A percentile compares a stretch with the other conserved stretches of the same genome.
Conservation (phyloP, 2,888 invertebrate species). For the Netelia virgata region DNA sequence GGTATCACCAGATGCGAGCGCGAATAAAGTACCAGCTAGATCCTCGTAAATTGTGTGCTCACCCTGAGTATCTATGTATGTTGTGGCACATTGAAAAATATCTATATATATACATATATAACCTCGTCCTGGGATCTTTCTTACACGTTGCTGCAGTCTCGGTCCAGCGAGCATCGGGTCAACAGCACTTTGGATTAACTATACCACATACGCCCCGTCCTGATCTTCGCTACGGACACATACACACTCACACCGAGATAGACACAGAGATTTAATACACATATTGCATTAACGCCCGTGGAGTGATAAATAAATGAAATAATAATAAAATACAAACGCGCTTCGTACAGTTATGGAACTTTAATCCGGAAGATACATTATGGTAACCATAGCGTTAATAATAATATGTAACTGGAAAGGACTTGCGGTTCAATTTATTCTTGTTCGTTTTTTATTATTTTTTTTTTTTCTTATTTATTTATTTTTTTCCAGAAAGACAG, state of each 20-base stretch:
- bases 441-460: neutral
- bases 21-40: constrained; percentile 46
- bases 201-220: constrained; percentile 56
- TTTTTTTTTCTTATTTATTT: too few relatives aligned
- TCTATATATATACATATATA: constrained; percentile 27
- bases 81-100: constrained; percentile 14
- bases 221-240: constrained; percentile 16
- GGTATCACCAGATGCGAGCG: constrained; percentile 62
- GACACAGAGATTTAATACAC: constrained; percentile 11
- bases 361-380: constrained; percentile 57
- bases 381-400: constrained; percentile 38
- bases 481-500: constrained; percentile 36
- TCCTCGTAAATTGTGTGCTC: constrained; percentile 49
- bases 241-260: constrained; percentile 21
- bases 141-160: constrained; percentile 76
- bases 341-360: constrained; percentile 62
- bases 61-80: constrained; percentile 8
- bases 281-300: constrained; percentile 51
- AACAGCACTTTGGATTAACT: constrained; percentile 81
- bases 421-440: constrained; percentile 42
- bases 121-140: constrained; percentile 46
- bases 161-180: constrained; percentile 82
- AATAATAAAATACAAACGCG: constrained; percentile 57
- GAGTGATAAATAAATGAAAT: constrained; percentile 54
- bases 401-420: constrained; percentile 60